phyloP scores from a whole-genome alignment of 2,113 vertebrate species.

The Anguilla japonica region DNA sequence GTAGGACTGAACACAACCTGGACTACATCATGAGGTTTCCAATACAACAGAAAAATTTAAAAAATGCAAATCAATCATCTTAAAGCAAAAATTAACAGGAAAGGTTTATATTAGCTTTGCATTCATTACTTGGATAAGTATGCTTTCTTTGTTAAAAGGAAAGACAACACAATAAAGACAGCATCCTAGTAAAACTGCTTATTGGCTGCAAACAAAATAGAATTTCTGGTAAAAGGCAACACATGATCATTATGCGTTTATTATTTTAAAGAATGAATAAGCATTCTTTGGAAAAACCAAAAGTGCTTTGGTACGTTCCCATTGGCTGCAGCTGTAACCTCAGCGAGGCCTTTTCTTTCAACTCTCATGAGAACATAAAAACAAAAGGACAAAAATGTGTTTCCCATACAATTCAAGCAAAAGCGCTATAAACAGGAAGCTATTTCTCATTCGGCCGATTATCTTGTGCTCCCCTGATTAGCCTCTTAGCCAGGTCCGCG shows the following conservation, averaged over 20 bases:
- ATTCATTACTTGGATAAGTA: neutral
- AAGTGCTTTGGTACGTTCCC: neutral
- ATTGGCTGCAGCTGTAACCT: neutral
- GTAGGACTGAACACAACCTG: neutral
- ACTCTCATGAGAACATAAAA: neutral
- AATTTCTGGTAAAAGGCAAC: neutral
- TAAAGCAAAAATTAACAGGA: neutral
- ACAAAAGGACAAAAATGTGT: constrained; percentile 13
- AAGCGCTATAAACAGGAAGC: constrained; percentile 19
- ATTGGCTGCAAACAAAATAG: neutral
- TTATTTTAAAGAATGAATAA: neutral
- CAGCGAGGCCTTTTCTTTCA: neutral
- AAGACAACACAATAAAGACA: neutral
- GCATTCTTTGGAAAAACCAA: neutral
- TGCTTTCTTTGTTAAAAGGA: neutral
- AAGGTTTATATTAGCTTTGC: neutral
- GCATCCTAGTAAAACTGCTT: neutral
- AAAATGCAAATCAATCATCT: neutral
- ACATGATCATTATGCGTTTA: neutral
- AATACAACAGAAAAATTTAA: neutral
- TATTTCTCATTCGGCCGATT: neutral
- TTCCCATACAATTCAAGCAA: constrained; percentile 14
- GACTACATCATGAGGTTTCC: neutral
- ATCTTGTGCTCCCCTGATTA: neutral
- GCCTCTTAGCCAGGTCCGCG: neutral